Conservation (phyloP, 2,113 vertebrate species). For the Notothenia coriiceps region DNA sequence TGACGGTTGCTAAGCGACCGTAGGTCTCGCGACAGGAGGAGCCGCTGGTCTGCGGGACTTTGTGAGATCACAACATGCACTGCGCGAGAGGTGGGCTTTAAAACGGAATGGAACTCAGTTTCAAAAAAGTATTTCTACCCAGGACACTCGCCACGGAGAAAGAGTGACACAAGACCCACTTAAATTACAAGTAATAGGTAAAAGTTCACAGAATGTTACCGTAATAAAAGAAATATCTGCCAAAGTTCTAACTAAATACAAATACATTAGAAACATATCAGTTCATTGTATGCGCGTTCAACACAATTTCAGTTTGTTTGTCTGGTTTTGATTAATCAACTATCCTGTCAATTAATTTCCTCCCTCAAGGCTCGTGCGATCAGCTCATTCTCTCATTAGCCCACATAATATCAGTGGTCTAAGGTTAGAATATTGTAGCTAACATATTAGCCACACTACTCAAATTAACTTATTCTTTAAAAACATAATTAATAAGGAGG, state of each 20-base stretch:
- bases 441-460: too few relatives aligned
- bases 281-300: too few relatives aligned
- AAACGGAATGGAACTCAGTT: background rate
- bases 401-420: too few relatives aligned
- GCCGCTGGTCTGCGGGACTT: too few relatives aligned
- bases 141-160: background rate
- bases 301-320: too few relatives aligned
- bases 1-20: slow-evolving; percentile 58
- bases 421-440: too few relatives aligned
- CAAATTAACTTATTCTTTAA: too few relatives aligned
- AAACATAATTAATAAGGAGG: too few relatives aligned
- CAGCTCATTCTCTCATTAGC: too few relatives aligned
- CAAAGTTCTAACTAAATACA: background rate
- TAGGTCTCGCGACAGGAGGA: slow-evolving; percentile 58
- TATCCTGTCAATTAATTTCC: too few relatives aligned
- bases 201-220: background rate
- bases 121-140: background rate
- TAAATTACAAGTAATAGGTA: background rate
- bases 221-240: background rate
- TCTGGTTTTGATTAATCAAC: too few relatives aligned
- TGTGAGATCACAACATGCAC: background rate
- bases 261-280: background rate
- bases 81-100: background rate
- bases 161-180: background rate
- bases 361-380: too few relatives aligned